These are phyloP conservation scores for Drosophila anomalata DNA, from an alignment of 2,888 invertebrate species.

Conservation along the genomic window DNA sequence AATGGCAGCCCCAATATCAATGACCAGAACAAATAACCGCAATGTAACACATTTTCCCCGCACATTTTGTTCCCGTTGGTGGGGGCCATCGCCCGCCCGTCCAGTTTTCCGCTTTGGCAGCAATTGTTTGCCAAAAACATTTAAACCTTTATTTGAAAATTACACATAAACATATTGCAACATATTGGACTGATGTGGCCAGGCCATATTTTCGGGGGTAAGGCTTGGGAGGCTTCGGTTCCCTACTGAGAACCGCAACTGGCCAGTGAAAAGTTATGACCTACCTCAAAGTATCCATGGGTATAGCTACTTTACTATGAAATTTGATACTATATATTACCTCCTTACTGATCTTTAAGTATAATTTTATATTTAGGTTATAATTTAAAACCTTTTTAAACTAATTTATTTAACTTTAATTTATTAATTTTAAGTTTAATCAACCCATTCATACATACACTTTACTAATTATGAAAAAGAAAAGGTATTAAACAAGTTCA, in stretches of 20 bases:
- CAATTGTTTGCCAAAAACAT: slow-evolving; percentile 79
- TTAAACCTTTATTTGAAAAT: slow-evolving; percentile 76
- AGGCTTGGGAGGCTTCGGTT: slow-evolving; percentile 18
- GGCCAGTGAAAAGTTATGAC: neutral
- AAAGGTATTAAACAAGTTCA: slow-evolving; percentile 4
- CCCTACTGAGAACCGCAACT: slow-evolving; percentile 4
- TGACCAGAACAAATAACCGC: slow-evolving; percentile 77
- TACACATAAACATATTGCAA: slow-evolving; percentile 76
- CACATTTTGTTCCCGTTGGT: slow-evolving; percentile 40
- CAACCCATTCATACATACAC: neutral
- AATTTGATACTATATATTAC: neutral
- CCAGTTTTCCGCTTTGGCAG: slow-evolving; percentile 17
- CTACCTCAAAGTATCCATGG: neutral
- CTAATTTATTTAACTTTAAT: too few relatives aligned
- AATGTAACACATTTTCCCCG: slow-evolving; percentile 73
- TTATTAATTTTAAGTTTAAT: neutral
- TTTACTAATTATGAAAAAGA: neutral
- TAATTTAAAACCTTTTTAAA: neutral
- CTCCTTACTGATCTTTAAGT: too few relatives aligned
- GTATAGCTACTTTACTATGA: neutral
- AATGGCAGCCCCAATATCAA: slow-evolving; percentile 69
- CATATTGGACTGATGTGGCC: slow-evolving; percentile 10
- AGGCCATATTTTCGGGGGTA: neutral
- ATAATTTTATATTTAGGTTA: too few relatives aligned
- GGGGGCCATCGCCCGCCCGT: neutral